Percentiles rank a stretch among this genome's conserved stretches.
Evolutionary conservation across 64 coral and sea anemone genomes (phyloP).

Genomic region (Anthopleura sola): DNA sequence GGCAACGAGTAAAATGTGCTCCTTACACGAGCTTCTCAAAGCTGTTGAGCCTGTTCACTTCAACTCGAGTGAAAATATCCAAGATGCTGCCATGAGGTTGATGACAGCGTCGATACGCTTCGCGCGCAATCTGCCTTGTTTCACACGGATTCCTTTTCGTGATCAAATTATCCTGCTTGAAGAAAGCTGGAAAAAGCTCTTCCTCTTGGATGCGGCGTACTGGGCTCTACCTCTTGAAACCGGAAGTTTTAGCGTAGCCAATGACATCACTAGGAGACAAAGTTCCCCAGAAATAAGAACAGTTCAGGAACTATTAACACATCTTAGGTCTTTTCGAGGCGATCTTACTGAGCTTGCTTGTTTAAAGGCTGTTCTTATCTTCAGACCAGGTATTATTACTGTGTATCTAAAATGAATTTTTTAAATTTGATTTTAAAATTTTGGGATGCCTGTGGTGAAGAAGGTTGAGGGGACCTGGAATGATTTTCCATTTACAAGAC

Average conservation of each 20-base stretch:
- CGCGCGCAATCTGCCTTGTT: constrained; percentile 77
- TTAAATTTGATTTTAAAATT: neutral
- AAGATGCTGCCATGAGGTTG: constrained; percentile 57
- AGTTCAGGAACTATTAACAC: constrained; percentile 57
- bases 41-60: constrained; percentile 74
- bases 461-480: no score
- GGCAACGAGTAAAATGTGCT: neutral
- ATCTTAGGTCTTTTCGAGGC: constrained; percentile 58
- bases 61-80: constrained; percentile 56
- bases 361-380: constrained; percentile 82
- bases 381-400: constrained; percentile 74
- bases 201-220: constrained; percentile 85
- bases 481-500: no score
- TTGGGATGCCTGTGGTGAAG: neutral
- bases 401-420: neutral
- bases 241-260: neutral
- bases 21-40: constrained; percentile 57
- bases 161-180: constrained; percentile 97
- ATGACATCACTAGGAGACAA: constrained; percentile 25
- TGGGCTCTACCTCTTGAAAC: constrained; percentile 69
- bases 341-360: constrained; percentile 82
- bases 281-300: constrained; percentile 36
- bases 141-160: constrained; percentile 72
- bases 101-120: constrained; percentile 69
- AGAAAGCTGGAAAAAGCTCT: constrained; percentile 91